phyloP scores from a whole-genome alignment of 2,113 vertebrate genomes.

The Tympanuchus pallidicinctus region DNA sequence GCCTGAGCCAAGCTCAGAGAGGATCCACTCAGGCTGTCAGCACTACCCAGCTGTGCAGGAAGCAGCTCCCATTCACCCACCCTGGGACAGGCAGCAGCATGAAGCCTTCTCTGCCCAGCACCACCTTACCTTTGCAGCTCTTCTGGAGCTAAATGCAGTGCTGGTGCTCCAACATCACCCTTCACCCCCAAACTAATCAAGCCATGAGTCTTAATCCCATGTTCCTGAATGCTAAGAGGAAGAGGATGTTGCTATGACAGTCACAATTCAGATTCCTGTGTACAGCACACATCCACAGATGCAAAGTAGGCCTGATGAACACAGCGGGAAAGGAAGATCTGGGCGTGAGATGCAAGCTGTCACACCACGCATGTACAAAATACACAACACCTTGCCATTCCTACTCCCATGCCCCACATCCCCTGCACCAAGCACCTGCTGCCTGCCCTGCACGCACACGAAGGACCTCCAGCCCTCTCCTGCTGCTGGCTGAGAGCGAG shows the following conservation, averaged over 20 bases:
- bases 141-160: not conserved
- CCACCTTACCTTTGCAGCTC: not conserved
- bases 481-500: not conserved
- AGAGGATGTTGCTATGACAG: slow-evolving; percentile 17
- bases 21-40: not conserved
- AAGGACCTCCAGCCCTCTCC: not conserved
- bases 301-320: not conserved
- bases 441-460: not conserved
- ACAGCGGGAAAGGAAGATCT: not conserved
- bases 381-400: fast-evolving
- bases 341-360: not conserved
- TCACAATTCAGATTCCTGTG: not conserved
- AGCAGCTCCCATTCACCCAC: not conserved
- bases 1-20: not conserved
- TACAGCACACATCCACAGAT: not conserved
- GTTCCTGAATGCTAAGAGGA: not conserved
- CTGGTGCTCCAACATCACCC: not conserved
- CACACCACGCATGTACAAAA: not conserved
- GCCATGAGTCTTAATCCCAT: not conserved
- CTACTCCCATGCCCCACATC: not conserved
- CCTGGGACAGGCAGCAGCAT: not conserved
- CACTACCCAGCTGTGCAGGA: not conserved
- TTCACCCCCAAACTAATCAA: not conserved
- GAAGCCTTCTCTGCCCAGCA: not conserved
- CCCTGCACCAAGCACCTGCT: not conserved